Base-by-base conservation (phyloP, 2,113 vertebrate species). In the Haplochromis burtoni region DNA sequence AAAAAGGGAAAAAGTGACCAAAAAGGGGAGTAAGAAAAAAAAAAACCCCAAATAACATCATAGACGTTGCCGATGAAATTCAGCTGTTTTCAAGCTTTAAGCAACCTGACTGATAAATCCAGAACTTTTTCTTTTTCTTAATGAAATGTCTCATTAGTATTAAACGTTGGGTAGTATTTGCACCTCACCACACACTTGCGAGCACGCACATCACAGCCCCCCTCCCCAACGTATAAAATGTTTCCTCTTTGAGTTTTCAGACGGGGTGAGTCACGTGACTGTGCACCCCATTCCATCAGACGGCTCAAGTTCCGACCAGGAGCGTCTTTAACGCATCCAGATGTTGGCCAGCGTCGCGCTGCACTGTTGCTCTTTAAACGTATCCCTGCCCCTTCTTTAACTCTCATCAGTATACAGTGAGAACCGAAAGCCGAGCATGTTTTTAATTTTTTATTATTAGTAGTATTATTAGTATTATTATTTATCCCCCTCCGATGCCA, bases 221-320 rank as follows among this genome's bases (percentile, higher is more conserved):
- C 76, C 89, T 68, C 85, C 45, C 73, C 54, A 85, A 86, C 81
- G 91, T 88, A 91, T 86, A 89, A 93, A 94, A 94, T 91, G 91
- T 92, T 95, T 96, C 93, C 93, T 94, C 93, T 87, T 90, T 89
- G 91, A 86, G 91, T 92, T 91, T 88, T 89, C 92, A 94, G 94
- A 95, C 92, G 14, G 35, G 40, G 42, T 66, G 73, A 13, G 86
- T 96, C 96, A 97, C 96, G 95, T 97, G 95, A 94, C 95, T 91
- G 87, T 90, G 92, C 93, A 89, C 95, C 91, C 94, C 95, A 96
- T 97, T 97, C 96, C 96, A 94, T 88, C 93, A 96, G 94, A 95
- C 95, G 91, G 94, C 92, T 93, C 84, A 93, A 94, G 94, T 94
- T 95, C 88, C 91, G 87, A 93, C 88, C 84, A 91, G 94, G 87